Percentiles rank a stretch among this genome's conserved stretches.
Evolutionary conservation across 2,888 invertebrate species (phyloP).

Genomic region (Ichneumoninae sp.): DNA sequence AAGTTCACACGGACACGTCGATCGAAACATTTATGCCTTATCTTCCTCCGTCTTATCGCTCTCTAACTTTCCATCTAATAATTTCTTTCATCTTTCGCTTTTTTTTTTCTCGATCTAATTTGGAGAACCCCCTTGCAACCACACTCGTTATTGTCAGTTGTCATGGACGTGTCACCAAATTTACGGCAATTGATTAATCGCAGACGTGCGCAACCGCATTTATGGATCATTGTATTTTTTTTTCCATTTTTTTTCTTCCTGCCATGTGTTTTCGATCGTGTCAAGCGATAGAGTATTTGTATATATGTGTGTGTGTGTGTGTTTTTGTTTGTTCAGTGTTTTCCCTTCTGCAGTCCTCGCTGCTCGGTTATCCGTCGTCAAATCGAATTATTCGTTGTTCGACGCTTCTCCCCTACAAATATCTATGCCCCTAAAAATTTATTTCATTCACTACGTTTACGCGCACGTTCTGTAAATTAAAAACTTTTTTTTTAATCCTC

Average conservation of each 20-base stretch:
- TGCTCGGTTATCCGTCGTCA: conserved; percentile 33
- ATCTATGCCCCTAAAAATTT: conserved; percentile 40
- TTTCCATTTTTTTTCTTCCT: conserved; percentile 32
- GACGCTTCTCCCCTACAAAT: conserved; percentile 46
- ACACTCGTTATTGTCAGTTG: conserved; percentile 80
- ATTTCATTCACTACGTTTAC: conserved; percentile 39
- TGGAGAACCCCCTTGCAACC: conserved; percentile 70
- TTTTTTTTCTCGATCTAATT: conserved; percentile 56
- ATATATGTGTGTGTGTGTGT: conserved; percentile 6
- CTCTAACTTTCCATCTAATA: conserved; percentile 50
- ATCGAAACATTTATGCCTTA: conserved; percentile 51
- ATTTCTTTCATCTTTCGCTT: conserved; percentile 51
- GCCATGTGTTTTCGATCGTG: conserved; percentile 34
- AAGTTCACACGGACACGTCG: conserved; percentile 50
- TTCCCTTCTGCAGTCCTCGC: conserved; percentile 2
- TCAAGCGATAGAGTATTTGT: conserved; percentile 40
- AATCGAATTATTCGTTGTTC: conserved; percentile 64
- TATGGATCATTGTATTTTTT: conserved; percentile 33
- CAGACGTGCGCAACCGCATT: conserved; percentile 57
- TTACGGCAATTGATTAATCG: conserved; percentile 64
- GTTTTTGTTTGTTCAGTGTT: background rate
- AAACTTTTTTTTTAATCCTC: background rate
- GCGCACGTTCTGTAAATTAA: background rate
- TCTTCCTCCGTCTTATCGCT: conserved; percentile 22
- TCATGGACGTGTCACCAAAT: conserved; percentile 78